Percentiles rank a stretch among this genome's conserved stretches.
These are phyloP conservation scores for Limnephilus marmoratus DNA, from an alignment of 2,888 invertebrate species.

Conservation along the genomic window DNA sequence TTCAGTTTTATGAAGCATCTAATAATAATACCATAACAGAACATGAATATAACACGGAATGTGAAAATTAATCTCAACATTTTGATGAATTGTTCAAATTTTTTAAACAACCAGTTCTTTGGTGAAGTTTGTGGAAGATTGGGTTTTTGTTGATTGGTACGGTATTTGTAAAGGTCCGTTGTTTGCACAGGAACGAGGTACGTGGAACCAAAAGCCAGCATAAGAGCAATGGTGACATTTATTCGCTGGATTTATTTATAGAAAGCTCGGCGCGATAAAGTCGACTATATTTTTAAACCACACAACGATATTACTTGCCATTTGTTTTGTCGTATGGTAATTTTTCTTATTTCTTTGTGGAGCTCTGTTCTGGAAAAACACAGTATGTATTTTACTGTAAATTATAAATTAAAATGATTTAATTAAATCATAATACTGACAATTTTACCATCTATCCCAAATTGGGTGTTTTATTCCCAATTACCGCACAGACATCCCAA, in stretches of 20 bases:
- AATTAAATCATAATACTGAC: neutral
- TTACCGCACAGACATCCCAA: no score
- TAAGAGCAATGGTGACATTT: neutral
- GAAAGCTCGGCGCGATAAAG: neutral
- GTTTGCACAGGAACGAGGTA: neutral
- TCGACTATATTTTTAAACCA: neutral
- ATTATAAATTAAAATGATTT: neutral
- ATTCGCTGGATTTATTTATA: neutral
- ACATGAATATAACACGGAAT: no score
- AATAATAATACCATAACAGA: no score
- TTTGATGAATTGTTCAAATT: no score
- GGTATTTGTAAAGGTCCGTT: neutral
- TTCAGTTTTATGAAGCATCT: no score
- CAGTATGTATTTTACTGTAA: neutral
- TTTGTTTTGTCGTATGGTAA: neutral
- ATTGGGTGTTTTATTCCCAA: no score
- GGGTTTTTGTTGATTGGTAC: no score
- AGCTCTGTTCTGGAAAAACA: neutral
- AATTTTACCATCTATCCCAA: no score
- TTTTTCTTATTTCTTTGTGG: neutral
- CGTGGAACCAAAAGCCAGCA: neutral
- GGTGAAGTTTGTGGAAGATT: no score
- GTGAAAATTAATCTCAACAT: no score
- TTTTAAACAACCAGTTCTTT: no score
- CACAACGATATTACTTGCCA: neutral